Base-by-base conservation (phyloP, 2,888 invertebrate genomes). In the Noctua pronuba region DNA sequence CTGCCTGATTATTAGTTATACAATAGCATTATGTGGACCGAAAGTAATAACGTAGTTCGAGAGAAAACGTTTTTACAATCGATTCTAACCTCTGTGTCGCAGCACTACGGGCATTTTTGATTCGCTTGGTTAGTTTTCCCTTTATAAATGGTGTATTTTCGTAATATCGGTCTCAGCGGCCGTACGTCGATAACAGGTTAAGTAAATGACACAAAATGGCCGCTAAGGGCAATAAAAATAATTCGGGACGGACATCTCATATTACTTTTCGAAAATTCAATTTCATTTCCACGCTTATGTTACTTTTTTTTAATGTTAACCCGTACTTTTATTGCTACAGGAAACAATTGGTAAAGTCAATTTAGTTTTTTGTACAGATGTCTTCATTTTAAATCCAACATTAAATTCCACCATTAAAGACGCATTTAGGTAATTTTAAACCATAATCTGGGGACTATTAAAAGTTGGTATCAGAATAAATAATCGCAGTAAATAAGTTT, bases 161-260 rank as follows among this genome's bases (percentile, higher is more conserved):
- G 87, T 90, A 89, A 90, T 86, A 88, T 90, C 88, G 88, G 89
- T 90, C 91, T 78, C 85, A 76, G 79, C 89, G 89, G 86, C 87
- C 90, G 90, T 82, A 90, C 89, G 90, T 90, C 94, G 92, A 94
- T 94, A 94, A 94, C 94, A 94, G 94, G 93, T 94, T 94, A 94
- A 95, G 94, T 94, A 94, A 95, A 94, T 94, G 94, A 94, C 93
- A 94, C 90, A 94, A 93, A 95, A 94, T 94, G 92, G 91, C 92
- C 90, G 91, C 90, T 92, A 90, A 92, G 86, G 88, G 90, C 85
- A 93, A 93, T 94, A 88, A 88, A 94, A 93, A 92, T 93, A 92
- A 94, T 94, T 92, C 88, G 89, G 89, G 88, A 88, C 92, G 90
- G 90, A 90, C 91, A 89, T 90, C 90, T 88, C 91, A 92, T 93